A percentile compares a stretch with the other conserved stretches of the same genome.
Conservation (phyloP, 2,113 vertebrate species). For the Climacteris rufus region DNA sequence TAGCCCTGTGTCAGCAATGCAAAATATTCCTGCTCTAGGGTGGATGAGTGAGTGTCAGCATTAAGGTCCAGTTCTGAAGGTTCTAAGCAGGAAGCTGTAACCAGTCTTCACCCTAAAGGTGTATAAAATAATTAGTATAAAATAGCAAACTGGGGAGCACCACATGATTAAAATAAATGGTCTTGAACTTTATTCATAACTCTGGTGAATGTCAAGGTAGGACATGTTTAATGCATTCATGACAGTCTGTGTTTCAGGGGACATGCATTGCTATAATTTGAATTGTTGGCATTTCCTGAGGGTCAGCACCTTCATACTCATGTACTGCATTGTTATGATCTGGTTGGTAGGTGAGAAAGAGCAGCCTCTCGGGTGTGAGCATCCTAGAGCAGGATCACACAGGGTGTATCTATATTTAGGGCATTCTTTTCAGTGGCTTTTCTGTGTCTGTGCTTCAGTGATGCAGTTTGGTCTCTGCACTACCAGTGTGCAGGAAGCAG, state of each 20-base stretch:
- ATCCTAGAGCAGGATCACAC: not conserved
- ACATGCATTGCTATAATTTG: not conserved
- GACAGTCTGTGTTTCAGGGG: not conserved
- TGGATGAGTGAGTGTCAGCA: not conserved
- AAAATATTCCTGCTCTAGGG: not conserved
- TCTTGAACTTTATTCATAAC: not conserved
- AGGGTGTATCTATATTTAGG: not conserved
- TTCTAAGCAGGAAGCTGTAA: not conserved
- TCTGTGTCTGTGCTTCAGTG: not conserved
- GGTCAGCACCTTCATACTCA: not conserved
- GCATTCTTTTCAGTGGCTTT: not conserved
- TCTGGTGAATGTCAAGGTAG: not conserved
- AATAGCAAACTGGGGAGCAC: not conserved
- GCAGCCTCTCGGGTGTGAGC: not conserved
- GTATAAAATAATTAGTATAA: not conserved
- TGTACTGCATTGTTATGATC: not conserved
- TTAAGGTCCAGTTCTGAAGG: not conserved
- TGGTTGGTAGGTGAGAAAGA: not conserved
- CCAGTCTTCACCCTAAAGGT: not conserved
- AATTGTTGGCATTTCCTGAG: not conserved
- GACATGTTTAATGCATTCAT: not conserved
- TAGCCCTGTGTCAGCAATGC: not conserved
- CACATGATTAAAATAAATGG: not conserved
- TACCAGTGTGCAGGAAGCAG: not conserved
- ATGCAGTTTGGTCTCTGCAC: not conserved